Percentiles rank a stretch among this genome's conserved stretches.
phyloP scores from a whole-genome alignment of 2,797 vertebrate genomes.

The Taeniopygia guttata region DNA sequence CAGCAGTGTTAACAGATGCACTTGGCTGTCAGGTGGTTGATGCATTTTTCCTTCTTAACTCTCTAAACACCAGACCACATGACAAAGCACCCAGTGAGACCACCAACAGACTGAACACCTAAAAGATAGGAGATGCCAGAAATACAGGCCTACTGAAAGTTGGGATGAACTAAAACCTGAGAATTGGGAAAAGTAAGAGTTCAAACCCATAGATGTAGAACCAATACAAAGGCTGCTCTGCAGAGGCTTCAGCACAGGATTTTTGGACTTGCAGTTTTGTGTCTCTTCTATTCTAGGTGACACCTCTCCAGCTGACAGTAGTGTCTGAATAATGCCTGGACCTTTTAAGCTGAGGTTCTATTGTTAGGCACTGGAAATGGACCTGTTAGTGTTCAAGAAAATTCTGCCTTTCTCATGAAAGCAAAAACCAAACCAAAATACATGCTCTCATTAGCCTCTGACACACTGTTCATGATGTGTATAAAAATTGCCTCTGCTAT shows the following conservation, averaged over 20 bases:
- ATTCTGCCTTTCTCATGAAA: background rate
- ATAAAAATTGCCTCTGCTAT: conserved; percentile 12
- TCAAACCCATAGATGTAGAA: background rate
- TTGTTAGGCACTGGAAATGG: background rate
- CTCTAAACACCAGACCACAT: background rate
- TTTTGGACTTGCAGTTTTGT: background rate
- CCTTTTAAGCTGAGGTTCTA: background rate
- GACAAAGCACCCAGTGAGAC: background rate
- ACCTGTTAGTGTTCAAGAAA: conserved; percentile 3
- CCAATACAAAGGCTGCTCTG: background rate
- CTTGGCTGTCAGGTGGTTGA: background rate
- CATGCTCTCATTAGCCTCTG: conserved; percentile 31
- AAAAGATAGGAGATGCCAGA: background rate
- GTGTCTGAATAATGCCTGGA: background rate
- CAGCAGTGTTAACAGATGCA: background rate
- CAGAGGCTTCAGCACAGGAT: background rate
- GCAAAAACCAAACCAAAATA: background rate
- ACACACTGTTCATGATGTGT: background rate
- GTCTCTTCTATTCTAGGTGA: background rate
- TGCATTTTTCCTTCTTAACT: background rate
- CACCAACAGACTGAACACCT: background rate
- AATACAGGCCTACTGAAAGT: background rate
- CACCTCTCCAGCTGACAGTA: background rate
- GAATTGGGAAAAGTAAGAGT: background rate
- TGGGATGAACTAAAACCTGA: background rate